Evolutionary conservation across 2,113 vertebrate species (phyloP), one percentile per base, ranked within the genome.

Genomic region (Platysternon megacephalum): DNA sequence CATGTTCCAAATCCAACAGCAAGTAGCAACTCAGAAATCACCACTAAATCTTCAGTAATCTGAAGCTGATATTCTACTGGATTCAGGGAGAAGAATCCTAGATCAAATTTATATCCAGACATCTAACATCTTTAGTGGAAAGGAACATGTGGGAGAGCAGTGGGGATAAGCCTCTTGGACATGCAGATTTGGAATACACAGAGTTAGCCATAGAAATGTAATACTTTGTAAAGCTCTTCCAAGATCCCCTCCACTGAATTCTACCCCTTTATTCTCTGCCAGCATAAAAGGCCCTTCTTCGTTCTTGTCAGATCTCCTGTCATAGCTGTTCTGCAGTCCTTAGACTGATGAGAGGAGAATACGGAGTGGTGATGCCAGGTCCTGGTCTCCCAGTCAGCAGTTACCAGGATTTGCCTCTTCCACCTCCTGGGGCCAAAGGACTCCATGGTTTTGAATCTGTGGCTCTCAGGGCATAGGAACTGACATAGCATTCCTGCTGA

Each of bases 221-320:
- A 55, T 80, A 74, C 39, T 11, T 55, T 24, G 55, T 11, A 44
- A 32, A 58, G 82, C 39, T 46, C 28, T 8, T 42, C 82, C 65
- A 13, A 42, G 79, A 12, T 28, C 44, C 17, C 1, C 58, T 2
- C 0, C 1, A 39, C 58, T 58, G 32, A 53, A 11, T 10, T 72
- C 9, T 29, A 28, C 35, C 10, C 29, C 6, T 1, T 0, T 2
- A 0, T 19, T 19, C 2, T 4, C 2, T 4, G 14, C 32, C 6
- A 1, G 1, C 0, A 2, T 2, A 11, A 53, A 0, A 1, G 0
- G n/a, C 44, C 46, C 0, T 1, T 7, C 21, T 2, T 21, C 10
- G 2, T 0, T 28, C 11, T 12, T 24, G 17, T 61, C 39, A 79
- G 48, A 16, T 21, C 39, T 88, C 35, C 53, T 49, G 12, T 56